These are phyloP conservation scores for Pedionomus torquatus DNA, from an alignment of 2,113 vertebrate species.

Conservation along the genomic window DNA sequence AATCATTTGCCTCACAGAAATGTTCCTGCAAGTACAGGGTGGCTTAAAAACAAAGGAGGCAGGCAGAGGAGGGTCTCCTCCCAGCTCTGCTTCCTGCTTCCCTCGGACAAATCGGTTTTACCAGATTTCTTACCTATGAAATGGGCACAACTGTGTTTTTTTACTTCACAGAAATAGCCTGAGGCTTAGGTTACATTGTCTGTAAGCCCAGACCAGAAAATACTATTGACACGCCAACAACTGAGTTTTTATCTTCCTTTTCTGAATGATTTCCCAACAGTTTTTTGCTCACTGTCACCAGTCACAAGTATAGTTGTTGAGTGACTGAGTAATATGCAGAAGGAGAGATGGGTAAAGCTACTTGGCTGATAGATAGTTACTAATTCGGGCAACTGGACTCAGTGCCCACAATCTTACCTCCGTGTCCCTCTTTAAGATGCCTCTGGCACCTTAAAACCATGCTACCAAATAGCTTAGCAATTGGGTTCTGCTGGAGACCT, in stretches of 20 bases:
- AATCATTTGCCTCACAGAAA: neutral
- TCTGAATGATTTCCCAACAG: neutral
- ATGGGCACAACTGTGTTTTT: neutral
- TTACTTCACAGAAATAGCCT: neutral
- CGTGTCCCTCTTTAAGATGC: fast-evolving
- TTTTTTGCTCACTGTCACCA: neutral
- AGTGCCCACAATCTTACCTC: neutral
- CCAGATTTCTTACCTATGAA: neutral
- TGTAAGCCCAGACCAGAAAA: neutral
- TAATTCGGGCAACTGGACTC: neutral
- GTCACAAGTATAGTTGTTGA: neutral
- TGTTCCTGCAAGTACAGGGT: neutral
- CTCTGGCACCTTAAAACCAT: neutral
- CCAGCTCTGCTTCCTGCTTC: neutral
- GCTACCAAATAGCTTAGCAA: neutral
- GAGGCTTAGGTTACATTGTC: neutral
- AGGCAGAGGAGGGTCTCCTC: neutral
- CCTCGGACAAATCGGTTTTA: neutral
- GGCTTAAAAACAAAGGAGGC: neutral
- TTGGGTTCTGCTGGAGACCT: neutral
- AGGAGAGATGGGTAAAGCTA: neutral
- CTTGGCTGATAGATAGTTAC: neutral
- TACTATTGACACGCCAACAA: neutral
- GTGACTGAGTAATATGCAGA: neutral
- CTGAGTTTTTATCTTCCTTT: neutral